A percentile compares a stretch with the other conserved stretches of the same genome.
Conservation (phyloP, 2,113 vertebrate species). For the Polypterus senegalus region DNA sequence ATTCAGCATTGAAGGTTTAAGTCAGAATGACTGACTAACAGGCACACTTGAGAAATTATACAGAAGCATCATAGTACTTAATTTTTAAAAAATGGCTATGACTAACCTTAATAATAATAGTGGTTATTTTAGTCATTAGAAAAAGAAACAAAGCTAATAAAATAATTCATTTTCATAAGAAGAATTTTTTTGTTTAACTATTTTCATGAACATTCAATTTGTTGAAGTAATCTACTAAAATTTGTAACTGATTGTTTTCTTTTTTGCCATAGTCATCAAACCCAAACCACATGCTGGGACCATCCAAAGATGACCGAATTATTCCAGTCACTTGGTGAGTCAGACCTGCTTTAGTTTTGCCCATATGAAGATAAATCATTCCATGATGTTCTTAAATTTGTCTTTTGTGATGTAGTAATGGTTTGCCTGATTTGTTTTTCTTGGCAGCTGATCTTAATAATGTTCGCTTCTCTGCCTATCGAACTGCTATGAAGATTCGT, state of each 20-base stretch:
- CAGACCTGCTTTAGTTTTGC: too few relatives aligned
- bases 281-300: conserved; percentile 89
- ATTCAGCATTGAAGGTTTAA: too few relatives aligned
- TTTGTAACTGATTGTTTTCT: background rate
- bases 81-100: too few relatives aligned
- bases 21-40: too few relatives aligned
- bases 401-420: background rate
- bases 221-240: background rate
- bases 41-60: too few relatives aligned
- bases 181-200: too few relatives aligned
- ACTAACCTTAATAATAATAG: too few relatives aligned
- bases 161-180: too few relatives aligned
- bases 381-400: too few relatives aligned
- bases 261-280: conserved; percentile 65
- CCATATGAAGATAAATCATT: too few relatives aligned
- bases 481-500: conserved; percentile 95
- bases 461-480: conserved; percentile 93
- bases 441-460: conserved; percentile 88
- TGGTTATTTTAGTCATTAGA: background rate
- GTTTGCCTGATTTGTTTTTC: conserved; percentile 7
- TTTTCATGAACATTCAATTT: too few relatives aligned
- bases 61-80: too few relatives aligned
- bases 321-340: conserved; percentile 78
- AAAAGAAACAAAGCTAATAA: background rate
- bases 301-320: conserved; percentile 93